Evolutionary conservation across 2,888 invertebrate genomes (phyloP), one percentile per base, ranked within the genome.

Genomic region (Aradus depressus): DNA sequence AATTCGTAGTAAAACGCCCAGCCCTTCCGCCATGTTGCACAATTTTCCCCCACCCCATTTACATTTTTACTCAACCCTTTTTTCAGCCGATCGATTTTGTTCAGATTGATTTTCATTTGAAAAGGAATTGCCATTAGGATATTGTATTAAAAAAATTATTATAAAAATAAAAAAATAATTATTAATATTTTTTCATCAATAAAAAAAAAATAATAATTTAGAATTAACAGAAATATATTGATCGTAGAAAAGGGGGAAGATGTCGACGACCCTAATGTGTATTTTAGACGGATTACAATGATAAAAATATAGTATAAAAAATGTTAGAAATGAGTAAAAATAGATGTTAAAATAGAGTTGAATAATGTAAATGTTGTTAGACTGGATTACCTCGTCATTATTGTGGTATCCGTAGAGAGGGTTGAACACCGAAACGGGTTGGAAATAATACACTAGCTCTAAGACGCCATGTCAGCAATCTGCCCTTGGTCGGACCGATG

Each of bases 1-100:
- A 47, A 37, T 37, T 26, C 37, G 8, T 38, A 47, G 48, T 44
- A 52, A 55, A 51, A 56, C 54, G 57, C 61, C 60, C 75, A 76
- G 77, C 78, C 77, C 78, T 74, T 75, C 75, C 76, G 78, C 77
- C 79, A 79, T 78, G 74, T 77, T 71, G 60, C 60, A 60, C 58
- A 57, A 60, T 62, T 60, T 51, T 51, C 55, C 59, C 58, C 60
- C 57, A 53, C 57, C 58, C 58, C 57, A 52, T 45, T 49, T 47
- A 44, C 52, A 54, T 58, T 51, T 58, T 56, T 54, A 57, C 54
- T 57, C 58, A 57, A 56, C 57, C 58, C 59, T 60, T 59, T 58
- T 43, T 47, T 31, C 16, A 51, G 38, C 22, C 26, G 51, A 51
- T 51, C 51, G 44, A 51, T 51, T 47, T 47, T 26, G 10, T n/a